A percentile compares a stretch with the other conserved stretches of the same genome.
Evolutionary conservation across 1,140 invertebrate genomes (phyloP).

Genomic region (Conus ventricosus): DNA sequence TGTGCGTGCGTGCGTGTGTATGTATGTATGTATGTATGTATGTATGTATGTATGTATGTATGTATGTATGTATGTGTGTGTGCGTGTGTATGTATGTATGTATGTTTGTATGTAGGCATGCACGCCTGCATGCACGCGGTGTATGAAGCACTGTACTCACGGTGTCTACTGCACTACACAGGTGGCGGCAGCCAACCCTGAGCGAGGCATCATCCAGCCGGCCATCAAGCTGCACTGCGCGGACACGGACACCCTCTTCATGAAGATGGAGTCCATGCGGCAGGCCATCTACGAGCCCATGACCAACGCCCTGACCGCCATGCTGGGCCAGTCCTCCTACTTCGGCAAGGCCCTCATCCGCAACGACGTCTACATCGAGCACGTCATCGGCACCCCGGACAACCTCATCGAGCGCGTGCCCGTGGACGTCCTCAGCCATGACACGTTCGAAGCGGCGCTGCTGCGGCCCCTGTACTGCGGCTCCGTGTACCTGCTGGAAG

Average conservation of each 20-base stretch:
- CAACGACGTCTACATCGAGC: constrained; percentile 67
- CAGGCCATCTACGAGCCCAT: constrained; percentile 67
- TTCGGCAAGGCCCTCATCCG: constrained; percentile 69
- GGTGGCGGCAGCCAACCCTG: constrained; percentile 68
- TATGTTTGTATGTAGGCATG: too few species aligned
- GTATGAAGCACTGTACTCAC: background rate
- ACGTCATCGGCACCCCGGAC: constrained; percentile 62
- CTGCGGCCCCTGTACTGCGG: constrained; percentile 63
- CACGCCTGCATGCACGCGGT: too few species aligned
- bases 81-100: too few species aligned
- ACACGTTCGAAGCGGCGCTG: constrained; percentile 69
- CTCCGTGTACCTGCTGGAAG: constrained; percentile 58
- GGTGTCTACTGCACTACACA: background rate
- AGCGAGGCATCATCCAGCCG: constrained; percentile 68
- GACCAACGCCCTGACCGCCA: constrained; percentile 64
- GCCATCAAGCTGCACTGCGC: constrained; percentile 63
- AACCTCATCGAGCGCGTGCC: constrained; percentile 68
- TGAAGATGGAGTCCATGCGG: constrained; percentile 65
- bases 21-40: too few species aligned
- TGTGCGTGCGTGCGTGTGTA: too few species aligned
- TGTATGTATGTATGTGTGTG: too few species aligned
- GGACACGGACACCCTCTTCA: constrained; percentile 64
- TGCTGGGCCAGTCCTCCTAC: constrained; percentile 65
- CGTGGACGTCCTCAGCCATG: constrained; percentile 71
- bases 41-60: too few species aligned